These are phyloP conservation scores for Paralinhomoeus sp. DNA, from an alignment of 2,888 invertebrate genomes.

Conservation along the genomic window DNA sequence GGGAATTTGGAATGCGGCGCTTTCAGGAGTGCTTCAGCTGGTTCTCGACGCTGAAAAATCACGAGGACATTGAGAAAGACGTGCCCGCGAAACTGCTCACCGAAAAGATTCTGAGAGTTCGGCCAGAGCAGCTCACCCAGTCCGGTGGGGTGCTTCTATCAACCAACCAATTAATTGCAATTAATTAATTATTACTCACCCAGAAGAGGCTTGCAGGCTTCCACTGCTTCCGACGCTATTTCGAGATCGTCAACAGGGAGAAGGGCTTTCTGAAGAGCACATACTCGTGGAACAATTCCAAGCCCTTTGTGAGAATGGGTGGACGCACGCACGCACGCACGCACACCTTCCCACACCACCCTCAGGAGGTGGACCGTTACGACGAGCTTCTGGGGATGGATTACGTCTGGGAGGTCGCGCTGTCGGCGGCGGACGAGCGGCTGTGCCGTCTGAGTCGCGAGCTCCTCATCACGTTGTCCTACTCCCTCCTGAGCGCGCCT, in stretches of 20 bases:
- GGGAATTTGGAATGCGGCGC: too few species aligned
- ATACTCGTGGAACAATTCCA: neutral
- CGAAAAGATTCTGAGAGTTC: constrained; percentile 29
- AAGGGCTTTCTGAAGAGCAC: constrained; percentile 25
- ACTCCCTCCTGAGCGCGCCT: constrained; percentile 26
- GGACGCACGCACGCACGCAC: too few species aligned
- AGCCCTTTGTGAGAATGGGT: too few species aligned
- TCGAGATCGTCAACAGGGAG: constrained; percentile 30
- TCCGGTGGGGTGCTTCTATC: too few species aligned
- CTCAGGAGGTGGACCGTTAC: neutral
- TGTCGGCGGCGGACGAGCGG: constrained; percentile 28
- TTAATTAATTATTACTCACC: too few species aligned
- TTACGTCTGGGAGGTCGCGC: constrained; percentile 31
- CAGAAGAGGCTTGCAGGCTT: constrained; percentile 24
- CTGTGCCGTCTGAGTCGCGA: constrained; percentile 29
- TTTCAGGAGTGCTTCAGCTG: constrained; percentile 31
- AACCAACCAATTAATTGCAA: too few species aligned
- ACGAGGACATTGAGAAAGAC: constrained; percentile 29
- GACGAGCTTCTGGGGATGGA: constrained; percentile 27
- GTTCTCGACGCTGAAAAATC: constrained; percentile 27
- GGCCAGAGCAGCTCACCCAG: constrained; percentile 27
- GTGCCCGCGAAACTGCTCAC: constrained; percentile 30
- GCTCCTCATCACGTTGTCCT: constrained; percentile 28
- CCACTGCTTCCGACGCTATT: constrained; percentile 30
- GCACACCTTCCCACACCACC: too few species aligned